A percentile compares a stretch with the other conserved stretches of the same genome.
These are phyloP conservation scores for Achroia grisella DNA, from an alignment of 1,140 invertebrate genomes.

Conservation along the genomic window DNA sequence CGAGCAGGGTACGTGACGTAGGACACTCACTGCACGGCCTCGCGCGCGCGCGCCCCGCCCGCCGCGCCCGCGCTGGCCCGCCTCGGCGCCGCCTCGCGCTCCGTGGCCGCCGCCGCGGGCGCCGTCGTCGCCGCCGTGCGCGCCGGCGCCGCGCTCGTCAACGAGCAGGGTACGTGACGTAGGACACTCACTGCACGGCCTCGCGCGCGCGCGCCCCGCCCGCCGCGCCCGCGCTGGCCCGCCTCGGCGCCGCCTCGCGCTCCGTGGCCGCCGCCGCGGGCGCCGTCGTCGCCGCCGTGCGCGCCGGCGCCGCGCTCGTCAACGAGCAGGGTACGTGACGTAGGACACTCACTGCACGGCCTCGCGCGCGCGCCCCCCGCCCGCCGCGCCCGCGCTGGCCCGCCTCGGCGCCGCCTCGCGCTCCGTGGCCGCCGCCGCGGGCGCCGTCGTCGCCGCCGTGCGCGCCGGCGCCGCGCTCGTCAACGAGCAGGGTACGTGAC, in stretches of 20 bases:
- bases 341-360: no score
- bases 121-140: slow-evolving; percentile 94
- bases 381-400: slow-evolving; percentile 84
- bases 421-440: slow-evolving; percentile 94
- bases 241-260: slow-evolving; percentile 89
- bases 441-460: slow-evolving; percentile 94
- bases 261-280: slow-evolving; percentile 96
- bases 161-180: slow-evolving; percentile 30
- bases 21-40: no score
- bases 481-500: slow-evolving; percentile 30
- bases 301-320: slow-evolving; percentile 71
- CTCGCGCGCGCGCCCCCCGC: slow-evolving; percentile 93
- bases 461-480: slow-evolving; percentile 75
- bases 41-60: slow-evolving; percentile 88
- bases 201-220: slow-evolving; percentile 93
- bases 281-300: slow-evolving; percentile 94
- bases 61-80: slow-evolving; percentile 85
- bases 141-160: slow-evolving; percentile 56
- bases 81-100: slow-evolving; percentile 88
- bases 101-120: slow-evolving; percentile 97
- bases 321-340: slow-evolving; percentile 30
- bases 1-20: slow-evolving; percentile 27
- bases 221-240: slow-evolving; percentile 83
- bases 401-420: slow-evolving; percentile 89
- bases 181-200: no score